Conservation (phyloP, 1,140 invertebrate species). For the Drosophila sp. region DNA sequence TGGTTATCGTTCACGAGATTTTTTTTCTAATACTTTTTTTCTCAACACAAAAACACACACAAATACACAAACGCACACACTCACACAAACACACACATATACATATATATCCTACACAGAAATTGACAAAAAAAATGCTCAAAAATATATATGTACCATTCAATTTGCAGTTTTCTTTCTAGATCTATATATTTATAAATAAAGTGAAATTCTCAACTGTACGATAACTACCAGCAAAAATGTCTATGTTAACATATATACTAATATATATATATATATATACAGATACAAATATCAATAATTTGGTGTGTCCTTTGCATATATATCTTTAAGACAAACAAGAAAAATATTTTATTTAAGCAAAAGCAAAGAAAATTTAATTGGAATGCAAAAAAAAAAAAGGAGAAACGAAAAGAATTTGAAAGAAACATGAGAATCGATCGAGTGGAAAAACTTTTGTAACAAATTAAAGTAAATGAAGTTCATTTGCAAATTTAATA, state of each 20-base stretch:
- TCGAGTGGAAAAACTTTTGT: no score
- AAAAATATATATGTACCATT: slow-evolving; percentile 73
- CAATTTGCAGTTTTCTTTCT: slow-evolving; percentile 41
- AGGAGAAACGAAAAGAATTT: no score
- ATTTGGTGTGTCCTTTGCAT: background rate
- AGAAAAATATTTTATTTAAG: background rate
- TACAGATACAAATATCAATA: slow-evolving; percentile 18
- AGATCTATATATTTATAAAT: slow-evolving; percentile 24
- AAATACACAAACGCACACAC: slow-evolving; percentile 28
- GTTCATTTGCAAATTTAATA: background rate
- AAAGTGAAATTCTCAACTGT: background rate
- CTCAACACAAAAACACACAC: slow-evolving; percentile 12
- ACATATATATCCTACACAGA: slow-evolving; percentile 34
- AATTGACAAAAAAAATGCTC: slow-evolving; percentile 71
- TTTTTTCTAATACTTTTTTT: slow-evolving; percentile 52
- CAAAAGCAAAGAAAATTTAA: background rate
- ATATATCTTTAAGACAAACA: background rate
- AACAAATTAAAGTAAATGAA: no score
- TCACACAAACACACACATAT: slow-evolving; percentile 33
- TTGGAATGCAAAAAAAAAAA: background rate
- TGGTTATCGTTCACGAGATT: slow-evolving; percentile 48
- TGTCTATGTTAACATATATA: slow-evolving; percentile 21
- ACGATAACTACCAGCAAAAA: background rate
- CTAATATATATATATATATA: slow-evolving; percentile 43
- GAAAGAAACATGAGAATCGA: no score